These are phyloP conservation scores for Ptilonorhynchus violaceus DNA, from an alignment of 2,113 vertebrate species.

Conservation along the genomic window DNA sequence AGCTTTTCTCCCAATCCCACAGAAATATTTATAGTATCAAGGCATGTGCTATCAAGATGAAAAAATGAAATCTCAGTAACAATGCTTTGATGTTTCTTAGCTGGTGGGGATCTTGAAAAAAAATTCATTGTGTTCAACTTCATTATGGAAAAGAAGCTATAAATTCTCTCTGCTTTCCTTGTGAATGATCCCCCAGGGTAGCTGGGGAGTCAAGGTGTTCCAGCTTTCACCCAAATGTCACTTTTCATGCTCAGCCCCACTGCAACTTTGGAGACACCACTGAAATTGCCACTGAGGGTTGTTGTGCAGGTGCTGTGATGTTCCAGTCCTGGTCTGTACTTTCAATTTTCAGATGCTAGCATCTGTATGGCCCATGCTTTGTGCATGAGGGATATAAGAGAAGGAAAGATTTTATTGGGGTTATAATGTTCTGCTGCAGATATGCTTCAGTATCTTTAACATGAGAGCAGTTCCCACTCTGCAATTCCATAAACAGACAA, in stretches of 20 bases:
- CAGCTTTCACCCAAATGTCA: neutral
- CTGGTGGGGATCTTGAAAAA: neutral
- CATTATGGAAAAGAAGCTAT: neutral
- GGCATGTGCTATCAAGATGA: slow-evolving; percentile 1
- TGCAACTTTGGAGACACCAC: neutral
- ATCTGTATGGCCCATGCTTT: neutral
- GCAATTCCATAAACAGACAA: neutral
- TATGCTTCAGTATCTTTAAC: neutral
- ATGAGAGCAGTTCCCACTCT: neutral
- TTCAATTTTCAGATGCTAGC: neutral
- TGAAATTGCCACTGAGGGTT: neutral
- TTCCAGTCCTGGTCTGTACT: neutral
- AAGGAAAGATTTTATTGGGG: neutral
- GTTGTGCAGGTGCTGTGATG: neutral
- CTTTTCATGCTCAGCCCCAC: neutral
- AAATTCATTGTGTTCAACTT: neutral
- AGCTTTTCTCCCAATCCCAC: slow-evolving; percentile 25
- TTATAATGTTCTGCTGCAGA: neutral
- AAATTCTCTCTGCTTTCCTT: neutral
- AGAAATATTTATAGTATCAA: slow-evolving; percentile 30
- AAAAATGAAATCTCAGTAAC: neutral
- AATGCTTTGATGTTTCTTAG: neutral
- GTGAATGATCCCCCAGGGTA: neutral
- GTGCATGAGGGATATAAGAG: neutral
- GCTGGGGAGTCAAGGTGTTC: neutral